phyloP scores from a whole-genome alignment of 2,888 invertebrate genomes.

The Odontocolon sp. region DNA sequence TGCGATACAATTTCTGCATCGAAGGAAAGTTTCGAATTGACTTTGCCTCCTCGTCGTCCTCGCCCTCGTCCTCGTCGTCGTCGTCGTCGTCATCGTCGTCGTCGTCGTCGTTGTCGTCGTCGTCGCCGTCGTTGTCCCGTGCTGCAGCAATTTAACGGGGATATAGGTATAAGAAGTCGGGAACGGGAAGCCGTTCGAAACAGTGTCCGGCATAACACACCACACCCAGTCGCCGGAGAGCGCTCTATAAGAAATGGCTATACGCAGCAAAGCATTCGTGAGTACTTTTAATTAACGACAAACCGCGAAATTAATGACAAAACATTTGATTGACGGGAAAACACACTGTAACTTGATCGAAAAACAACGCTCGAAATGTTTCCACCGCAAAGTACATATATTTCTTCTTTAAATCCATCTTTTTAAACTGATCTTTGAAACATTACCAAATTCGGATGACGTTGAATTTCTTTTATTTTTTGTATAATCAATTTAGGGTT shows the following conservation, averaged over 20 bases:
- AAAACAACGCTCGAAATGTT: not conserved
- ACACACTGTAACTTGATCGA: no score
- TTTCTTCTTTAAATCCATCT: not conserved
- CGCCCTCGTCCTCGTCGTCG: conserved; percentile 11
- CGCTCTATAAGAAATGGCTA: conserved; percentile 65
- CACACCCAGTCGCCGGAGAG: conserved; percentile 74
- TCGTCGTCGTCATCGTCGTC: conserved; percentile 30
- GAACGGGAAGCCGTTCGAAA: conserved; percentile 75
- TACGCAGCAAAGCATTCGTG: conserved; percentile 67
- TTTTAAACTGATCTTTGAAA: no score
- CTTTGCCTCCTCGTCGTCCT: not conserved
- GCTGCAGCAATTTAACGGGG: conserved; percentile 76
- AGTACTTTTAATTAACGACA: conserved; percentile 60
- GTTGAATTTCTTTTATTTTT: no score
- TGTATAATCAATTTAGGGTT: no score
- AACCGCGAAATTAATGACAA: not conserved
- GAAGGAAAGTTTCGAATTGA: conserved; percentile 60
- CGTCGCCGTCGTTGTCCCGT: conserved; percentile 52
- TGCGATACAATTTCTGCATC: conserved; percentile 50
- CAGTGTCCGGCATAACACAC: conserved; percentile 77
- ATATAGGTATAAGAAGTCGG: conserved; percentile 78
- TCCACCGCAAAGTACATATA: not conserved
- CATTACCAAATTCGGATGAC: no score
- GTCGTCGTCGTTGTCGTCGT: conserved; percentile 32
- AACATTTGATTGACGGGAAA: no score